phyloP scores from a whole-genome alignment of 2,113 vertebrate species.

The Mus musculus region DNA sequence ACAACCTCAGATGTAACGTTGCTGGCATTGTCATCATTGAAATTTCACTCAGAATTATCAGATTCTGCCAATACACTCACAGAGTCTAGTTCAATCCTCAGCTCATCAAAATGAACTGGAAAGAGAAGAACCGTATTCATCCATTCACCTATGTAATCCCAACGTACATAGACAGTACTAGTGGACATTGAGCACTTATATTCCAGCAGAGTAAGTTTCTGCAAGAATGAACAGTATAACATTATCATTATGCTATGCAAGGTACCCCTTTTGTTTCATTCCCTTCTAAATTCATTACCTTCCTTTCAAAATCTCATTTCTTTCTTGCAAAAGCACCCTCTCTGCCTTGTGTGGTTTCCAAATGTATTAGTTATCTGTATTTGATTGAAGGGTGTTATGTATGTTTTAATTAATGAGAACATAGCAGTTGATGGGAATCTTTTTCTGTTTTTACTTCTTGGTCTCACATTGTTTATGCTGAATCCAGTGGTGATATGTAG shows the following conservation, averaged over 20 bases:
- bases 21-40: background rate
- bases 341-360: background rate
- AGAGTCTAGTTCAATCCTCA: background rate
- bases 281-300: background rate
- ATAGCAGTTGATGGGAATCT: background rate
- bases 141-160: background rate
- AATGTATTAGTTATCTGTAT: background rate
- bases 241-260: background rate
- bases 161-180: background rate
- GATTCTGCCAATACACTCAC: background rate
- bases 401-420: slow-evolving; percentile 29
- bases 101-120: background rate
- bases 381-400: background rate
- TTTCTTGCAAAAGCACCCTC: background rate
- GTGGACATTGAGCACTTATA: background rate
- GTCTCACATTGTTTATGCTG: background rate
- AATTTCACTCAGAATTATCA: background rate
- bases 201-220: background rate
- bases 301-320: background rate
- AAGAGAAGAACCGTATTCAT: too few species aligned
- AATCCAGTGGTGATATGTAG: background rate
- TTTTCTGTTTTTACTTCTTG: background rate
- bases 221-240: background rate
- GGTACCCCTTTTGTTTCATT: background rate
- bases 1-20: background rate